A percentile compares a stretch with the other conserved stretches of the same genome.
Conservation (phyloP, 1,140 invertebrate genomes). For the Philotrypesis tridentata region DNA sequence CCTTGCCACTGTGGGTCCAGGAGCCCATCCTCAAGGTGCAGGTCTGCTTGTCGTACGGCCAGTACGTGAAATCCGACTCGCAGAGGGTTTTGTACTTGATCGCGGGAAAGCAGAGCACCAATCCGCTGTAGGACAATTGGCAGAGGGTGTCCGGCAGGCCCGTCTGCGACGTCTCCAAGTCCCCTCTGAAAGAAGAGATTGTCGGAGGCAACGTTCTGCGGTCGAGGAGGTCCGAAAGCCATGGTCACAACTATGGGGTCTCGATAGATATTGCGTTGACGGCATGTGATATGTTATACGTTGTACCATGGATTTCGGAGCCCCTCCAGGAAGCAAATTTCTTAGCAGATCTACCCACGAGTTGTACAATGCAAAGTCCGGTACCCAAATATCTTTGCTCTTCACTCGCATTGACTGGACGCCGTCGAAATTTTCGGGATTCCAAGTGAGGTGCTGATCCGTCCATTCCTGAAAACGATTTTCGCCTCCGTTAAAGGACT, state of each 20-base stretch:
- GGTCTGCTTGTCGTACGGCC: conserved; percentile 69
- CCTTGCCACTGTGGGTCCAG: conserved; percentile 77
- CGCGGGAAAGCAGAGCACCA: conserved; percentile 59
- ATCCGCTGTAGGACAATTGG: conserved; percentile 54
- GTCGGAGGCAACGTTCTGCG: too few species aligned
- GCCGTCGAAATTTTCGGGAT: conserved; percentile 67
- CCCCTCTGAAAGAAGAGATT: conserved; percentile 42
- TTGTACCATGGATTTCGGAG: too few species aligned
- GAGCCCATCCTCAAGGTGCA: conserved; percentile 67
- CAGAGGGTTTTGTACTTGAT: conserved; percentile 62
- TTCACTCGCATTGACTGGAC: conserved; percentile 65
- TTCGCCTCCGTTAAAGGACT: too few species aligned
- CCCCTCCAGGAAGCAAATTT: too few species aligned
- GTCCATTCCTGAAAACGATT: conserved; percentile 63
- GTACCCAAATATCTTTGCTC: conserved; percentile 70
- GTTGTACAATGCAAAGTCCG: conserved; percentile 73
- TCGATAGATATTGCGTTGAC: too few species aligned
- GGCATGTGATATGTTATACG: too few species aligned
- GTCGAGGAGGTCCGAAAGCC: too few species aligned
- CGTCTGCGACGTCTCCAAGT: conserved; percentile 55
- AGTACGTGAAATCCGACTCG: conserved; percentile 62
- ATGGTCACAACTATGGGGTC: too few species aligned
- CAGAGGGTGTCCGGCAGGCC: conserved; percentile 61
- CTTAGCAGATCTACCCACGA: conserved; percentile 61
- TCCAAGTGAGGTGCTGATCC: conserved; percentile 73